phyloP scores from a whole-genome alignment of 2,113 vertebrate genomes.

The Ctenomys sociabilis region DNA sequence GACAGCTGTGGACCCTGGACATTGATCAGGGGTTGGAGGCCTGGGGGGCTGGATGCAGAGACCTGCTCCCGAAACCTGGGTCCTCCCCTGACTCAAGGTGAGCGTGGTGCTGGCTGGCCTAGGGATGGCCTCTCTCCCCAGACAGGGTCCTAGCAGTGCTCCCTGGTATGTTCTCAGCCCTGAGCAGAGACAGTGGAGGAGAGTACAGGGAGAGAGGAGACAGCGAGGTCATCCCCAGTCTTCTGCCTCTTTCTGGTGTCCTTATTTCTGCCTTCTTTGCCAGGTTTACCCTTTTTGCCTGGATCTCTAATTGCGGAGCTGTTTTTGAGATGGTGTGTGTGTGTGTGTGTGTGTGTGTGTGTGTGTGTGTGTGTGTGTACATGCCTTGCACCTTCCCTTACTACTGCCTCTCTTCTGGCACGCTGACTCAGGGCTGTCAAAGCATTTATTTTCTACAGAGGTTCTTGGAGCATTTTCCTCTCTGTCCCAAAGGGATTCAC shows the following conservation, averaged over 20 bases:
- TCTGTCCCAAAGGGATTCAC: background rate
- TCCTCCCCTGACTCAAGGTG: rapidly evolving
- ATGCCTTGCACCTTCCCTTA: background rate
- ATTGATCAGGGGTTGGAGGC: background rate
- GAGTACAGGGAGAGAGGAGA: rapidly evolving
- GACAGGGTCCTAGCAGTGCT: background rate
- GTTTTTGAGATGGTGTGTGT: too few relatives aligned
- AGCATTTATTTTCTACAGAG: background rate
- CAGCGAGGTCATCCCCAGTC: too few relatives aligned
- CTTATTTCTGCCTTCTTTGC: too few relatives aligned
- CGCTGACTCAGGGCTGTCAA: background rate
- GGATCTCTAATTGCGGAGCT: background rate
- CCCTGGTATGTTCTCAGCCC: background rate
- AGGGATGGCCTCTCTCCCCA: background rate
- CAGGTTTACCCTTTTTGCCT: rapidly evolving
- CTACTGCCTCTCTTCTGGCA: too few relatives aligned
- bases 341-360: rapidly evolving
- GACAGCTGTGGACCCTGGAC: background rate
- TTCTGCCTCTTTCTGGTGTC: background rate
- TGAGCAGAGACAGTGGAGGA: background rate
- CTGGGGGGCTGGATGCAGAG: background rate
- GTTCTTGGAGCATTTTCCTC: background rate
- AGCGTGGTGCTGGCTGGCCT: background rate
- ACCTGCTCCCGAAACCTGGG: background rate
- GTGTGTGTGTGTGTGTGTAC: rapidly evolving